phyloP scores from a whole-genome alignment of 2,113 vertebrate species.

The Corythornis cristatus region DNA sequence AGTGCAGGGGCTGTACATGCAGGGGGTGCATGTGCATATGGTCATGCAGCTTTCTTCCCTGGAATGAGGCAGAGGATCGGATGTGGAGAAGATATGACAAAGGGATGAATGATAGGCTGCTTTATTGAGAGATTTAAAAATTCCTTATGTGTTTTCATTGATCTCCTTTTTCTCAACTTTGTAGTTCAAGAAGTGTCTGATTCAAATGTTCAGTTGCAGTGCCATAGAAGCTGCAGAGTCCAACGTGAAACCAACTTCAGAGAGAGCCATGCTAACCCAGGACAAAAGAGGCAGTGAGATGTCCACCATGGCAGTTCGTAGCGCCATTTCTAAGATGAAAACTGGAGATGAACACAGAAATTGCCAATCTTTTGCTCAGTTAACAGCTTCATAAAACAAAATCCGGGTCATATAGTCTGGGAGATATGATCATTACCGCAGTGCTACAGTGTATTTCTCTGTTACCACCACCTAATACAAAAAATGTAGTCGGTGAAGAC shows the following conservation, averaged over 20 bases:
- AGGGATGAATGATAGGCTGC: background rate
- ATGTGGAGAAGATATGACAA: background rate
- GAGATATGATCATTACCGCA: background rate
- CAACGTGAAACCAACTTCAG: conserved; percentile 71
- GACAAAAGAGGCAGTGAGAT: conserved; percentile 79
- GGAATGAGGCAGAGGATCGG: background rate
- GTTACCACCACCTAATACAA: background rate
- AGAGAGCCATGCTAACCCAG: conserved; percentile 60
- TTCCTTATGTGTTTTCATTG: background rate
- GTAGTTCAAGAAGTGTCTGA: conserved; percentile 87
- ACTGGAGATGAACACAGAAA: conserved; percentile 68
- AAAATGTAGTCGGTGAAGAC: background rate
- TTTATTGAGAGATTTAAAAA: background rate
- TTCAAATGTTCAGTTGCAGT: conserved; percentile 80
- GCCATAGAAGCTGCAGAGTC: conserved; percentile 37
- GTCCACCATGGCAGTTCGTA: conserved; percentile 69
- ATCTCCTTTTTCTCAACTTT: conserved; percentile 1
- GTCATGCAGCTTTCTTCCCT: background rate
- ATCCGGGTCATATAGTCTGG: conserved; percentile 67
- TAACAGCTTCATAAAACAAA: conserved; percentile 81
- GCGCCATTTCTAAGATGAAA: conserved; percentile 46
- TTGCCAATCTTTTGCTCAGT: conserved; percentile 60
- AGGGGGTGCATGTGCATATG: background rate
- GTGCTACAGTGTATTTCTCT: background rate
- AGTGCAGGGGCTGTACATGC: background rate